Percentiles rank a stretch among this genome's conserved stretches.
phyloP scores from a whole-genome alignment of 2,888 invertebrate genomes.

The Mythimna pallens region DNA sequence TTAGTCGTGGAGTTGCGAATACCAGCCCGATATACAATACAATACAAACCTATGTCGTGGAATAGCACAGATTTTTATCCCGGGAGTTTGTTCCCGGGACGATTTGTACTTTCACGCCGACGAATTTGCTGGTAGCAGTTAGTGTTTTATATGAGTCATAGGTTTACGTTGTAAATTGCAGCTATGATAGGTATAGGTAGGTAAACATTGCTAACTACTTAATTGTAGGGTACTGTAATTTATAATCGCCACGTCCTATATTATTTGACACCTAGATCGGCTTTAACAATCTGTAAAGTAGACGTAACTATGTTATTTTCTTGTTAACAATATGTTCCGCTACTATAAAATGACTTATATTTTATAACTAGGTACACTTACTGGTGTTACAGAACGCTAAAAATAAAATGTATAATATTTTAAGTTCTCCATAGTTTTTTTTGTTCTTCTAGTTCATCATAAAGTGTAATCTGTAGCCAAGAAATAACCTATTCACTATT shows the following conservation, averaged over 20 bases:
- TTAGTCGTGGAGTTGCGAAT: too few species aligned
- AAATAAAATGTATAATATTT: background rate
- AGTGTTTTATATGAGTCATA: too few species aligned
- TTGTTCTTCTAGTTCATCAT: background rate
- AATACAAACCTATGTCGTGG: too few species aligned
- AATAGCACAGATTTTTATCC: too few species aligned
- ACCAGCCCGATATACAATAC: too few species aligned
- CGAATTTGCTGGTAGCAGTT: too few species aligned
- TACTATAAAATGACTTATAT: background rate
- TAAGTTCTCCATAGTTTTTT: background rate
- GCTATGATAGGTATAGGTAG: constrained; percentile 1
- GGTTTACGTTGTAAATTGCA: constrained; percentile 1
- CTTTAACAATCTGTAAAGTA: constrained; percentile 20
- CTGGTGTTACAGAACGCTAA: background rate
- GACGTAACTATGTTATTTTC: constrained; percentile 15
- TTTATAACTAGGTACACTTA: background rate
- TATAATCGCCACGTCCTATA: constrained; percentile 25
- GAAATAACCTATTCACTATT: too few species aligned
- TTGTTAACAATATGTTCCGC: background rate
- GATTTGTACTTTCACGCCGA: too few species aligned
- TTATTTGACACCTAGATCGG: constrained; percentile 37
- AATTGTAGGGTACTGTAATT: constrained; percentile 40
- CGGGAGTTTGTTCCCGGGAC: too few species aligned
- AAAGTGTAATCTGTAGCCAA: too few species aligned
- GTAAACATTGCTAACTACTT: constrained; percentile 31